Percentiles rank a stretch among this genome's conserved stretches.
phyloP scores from a whole-genome alignment of 2,113 vertebrate genomes.

The Pachyramphus minor region DNA sequence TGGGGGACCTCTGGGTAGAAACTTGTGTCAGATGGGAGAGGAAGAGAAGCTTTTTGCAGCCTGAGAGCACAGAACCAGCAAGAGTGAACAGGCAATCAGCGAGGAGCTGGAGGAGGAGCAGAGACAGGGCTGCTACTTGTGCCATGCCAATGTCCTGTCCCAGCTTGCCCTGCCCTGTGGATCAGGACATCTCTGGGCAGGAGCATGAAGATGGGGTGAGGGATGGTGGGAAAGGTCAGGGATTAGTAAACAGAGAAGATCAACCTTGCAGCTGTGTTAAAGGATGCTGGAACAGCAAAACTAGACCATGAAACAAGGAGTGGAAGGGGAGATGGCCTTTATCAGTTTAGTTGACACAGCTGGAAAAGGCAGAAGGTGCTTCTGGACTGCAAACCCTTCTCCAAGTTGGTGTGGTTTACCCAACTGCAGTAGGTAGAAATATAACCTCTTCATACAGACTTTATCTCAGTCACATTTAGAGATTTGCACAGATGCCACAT shows the following conservation, averaged over 20 bases:
- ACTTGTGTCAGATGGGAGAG: not conserved
- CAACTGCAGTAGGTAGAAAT: not conserved
- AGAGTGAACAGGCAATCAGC: not conserved
- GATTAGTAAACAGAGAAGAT: not conserved
- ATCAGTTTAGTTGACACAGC: not conserved
- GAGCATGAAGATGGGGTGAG: not conserved
- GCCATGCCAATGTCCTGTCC: accelerated
- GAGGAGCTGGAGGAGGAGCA: not conserved
- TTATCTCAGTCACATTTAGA: not conserved
- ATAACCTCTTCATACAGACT: not conserved
- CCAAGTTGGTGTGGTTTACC: not conserved
- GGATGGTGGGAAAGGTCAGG: not conserved
- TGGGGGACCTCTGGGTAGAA: not conserved
- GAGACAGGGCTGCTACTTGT: not conserved
- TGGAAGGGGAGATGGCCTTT: not conserved
- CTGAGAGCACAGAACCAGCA: not conserved
- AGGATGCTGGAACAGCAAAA: not conserved
- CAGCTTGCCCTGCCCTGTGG: not conserved
- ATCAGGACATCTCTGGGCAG: not conserved
- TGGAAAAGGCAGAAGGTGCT: not conserved
- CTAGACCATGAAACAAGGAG: not conserved
- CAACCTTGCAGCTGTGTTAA: not conserved
- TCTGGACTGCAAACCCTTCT: not conserved
- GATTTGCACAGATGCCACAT: not conserved
- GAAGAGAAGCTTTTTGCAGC: not conserved